Percentiles rank a stretch among this genome's conserved stretches.
Evolutionary conservation across 2,797 vertebrate species (phyloP).

Genomic region (Notolabrus celidotus): DNA sequence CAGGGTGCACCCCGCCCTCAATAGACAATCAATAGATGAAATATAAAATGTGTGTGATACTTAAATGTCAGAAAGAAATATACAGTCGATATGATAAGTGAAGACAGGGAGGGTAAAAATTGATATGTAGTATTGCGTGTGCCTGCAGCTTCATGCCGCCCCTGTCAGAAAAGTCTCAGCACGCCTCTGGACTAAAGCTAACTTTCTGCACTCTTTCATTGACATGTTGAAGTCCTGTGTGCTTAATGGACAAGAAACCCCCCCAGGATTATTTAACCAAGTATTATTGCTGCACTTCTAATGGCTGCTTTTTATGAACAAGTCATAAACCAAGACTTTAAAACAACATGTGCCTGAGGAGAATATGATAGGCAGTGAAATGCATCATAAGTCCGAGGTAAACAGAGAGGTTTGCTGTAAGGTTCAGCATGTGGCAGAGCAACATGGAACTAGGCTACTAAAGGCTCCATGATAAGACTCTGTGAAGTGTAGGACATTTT

Average conservation of each 20-base stretch:
- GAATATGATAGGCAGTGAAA: constrained; percentile 17
- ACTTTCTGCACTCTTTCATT: constrained; percentile 1
- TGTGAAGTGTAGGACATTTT: constrained; percentile 30
- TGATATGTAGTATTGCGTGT: no score
- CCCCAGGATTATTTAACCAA: not conserved
- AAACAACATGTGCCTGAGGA: constrained; percentile 32
- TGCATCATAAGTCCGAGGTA: constrained; percentile 26
- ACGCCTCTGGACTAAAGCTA: not conserved
- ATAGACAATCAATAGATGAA: no score
- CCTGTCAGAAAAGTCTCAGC: no score
- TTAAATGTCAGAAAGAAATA: no score
- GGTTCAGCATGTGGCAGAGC: not conserved
- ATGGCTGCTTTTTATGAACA: constrained; percentile 4
- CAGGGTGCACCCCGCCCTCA: no score
- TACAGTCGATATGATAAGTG: no score
- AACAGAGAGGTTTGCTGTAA: constrained; percentile 2
- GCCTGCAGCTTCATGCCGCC: no score
- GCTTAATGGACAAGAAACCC: constrained; percentile 15
- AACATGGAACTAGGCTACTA: constrained; percentile 4
- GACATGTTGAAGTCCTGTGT: not conserved
- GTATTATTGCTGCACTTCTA: not conserved
- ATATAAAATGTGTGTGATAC: no score
- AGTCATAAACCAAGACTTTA: constrained; percentile 21
- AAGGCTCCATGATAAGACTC: no score
- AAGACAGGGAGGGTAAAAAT: no score